Evolutionary conservation across 2,797 vertebrate genomes (phyloP).

Genomic region (Morus bassanus): DNA sequence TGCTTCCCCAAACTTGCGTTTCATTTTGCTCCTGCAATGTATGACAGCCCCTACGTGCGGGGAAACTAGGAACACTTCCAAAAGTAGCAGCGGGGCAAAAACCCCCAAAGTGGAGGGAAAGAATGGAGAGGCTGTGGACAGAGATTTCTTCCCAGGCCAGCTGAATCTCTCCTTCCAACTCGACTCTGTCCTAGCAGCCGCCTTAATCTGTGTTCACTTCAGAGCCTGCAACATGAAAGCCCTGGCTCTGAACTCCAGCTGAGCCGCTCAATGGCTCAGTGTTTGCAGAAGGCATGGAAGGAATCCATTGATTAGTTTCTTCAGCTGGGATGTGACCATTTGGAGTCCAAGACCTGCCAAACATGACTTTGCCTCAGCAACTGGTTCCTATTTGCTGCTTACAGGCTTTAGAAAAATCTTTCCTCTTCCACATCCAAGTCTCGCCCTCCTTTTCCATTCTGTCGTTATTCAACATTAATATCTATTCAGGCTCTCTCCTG

Average conservation of each 20-base stretch:
- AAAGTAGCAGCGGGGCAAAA: neutral
- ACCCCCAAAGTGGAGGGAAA: neutral
- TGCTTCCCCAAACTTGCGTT: neutral
- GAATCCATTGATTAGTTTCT: conserved; percentile 64
- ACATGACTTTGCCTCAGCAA: conserved; percentile 42
- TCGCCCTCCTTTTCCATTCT: conserved; percentile 49
- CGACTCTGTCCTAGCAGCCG: neutral
- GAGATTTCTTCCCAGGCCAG: conserved; percentile 3
- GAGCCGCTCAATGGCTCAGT: conserved; percentile 60
- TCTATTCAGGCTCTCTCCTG: neutral
- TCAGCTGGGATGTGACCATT: conserved; percentile 59
- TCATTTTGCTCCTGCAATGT: neutral
- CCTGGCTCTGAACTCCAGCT: conserved; percentile 54
- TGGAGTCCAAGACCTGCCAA: conserved; percentile 42
- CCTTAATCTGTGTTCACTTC: conserved; percentile 62
- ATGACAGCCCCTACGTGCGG: accelerated
- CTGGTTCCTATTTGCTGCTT: conserved; percentile 61
- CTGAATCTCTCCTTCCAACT: neutral
- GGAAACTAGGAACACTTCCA: neutral
- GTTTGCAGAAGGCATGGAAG: conserved; percentile 58
- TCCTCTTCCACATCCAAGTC: conserved; percentile 39
- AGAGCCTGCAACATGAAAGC: conserved; percentile 60
- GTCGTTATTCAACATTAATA: neutral
- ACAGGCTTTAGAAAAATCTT: conserved; percentile 36
- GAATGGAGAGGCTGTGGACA: neutral